Conservation (phyloP, 2,888 invertebrate genomes). For the Chrysomela aeneicollis region DNA sequence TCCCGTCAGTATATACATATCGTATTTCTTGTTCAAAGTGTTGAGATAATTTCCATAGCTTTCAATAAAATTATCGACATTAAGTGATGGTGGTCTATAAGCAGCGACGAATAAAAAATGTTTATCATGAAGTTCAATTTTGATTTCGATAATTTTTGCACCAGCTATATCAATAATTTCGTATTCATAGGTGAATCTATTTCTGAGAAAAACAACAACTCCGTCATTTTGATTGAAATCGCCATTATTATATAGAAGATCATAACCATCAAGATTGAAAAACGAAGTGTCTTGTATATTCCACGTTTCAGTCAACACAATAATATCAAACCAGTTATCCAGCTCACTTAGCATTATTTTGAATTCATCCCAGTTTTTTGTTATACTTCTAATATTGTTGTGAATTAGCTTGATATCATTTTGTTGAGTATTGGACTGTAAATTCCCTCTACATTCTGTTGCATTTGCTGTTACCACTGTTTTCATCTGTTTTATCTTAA, state of each 20-base stretch:
- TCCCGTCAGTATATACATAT: no score
- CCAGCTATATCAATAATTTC: neutral
- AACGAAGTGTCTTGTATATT: neutral
- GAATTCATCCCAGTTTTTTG: neutral
- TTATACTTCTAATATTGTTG: conserved; percentile 1
- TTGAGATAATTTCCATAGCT: no score
- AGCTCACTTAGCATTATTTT: neutral
- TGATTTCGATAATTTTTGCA: neutral
- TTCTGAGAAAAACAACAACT: neutral
- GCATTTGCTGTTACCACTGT: no score
- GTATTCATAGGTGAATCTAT: neutral
- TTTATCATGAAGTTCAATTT: neutral
- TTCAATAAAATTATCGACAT: no score
- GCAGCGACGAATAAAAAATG: neutral
- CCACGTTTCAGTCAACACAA: conserved; percentile 1
- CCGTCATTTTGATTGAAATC: neutral
- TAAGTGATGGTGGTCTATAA: neutral
- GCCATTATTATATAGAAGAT: neutral
- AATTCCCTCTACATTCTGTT: no score
- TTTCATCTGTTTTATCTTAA: no score
- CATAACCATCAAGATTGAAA: neutral
- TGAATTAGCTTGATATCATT: neutral
- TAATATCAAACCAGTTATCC: neutral
- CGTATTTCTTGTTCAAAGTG: no score
- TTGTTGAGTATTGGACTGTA: no score